A percentile compares a stretch with the other conserved stretches of the same genome.
phyloP scores from a whole-genome alignment of 2,113 vertebrate genomes.

The Lathamus discolor region DNA sequence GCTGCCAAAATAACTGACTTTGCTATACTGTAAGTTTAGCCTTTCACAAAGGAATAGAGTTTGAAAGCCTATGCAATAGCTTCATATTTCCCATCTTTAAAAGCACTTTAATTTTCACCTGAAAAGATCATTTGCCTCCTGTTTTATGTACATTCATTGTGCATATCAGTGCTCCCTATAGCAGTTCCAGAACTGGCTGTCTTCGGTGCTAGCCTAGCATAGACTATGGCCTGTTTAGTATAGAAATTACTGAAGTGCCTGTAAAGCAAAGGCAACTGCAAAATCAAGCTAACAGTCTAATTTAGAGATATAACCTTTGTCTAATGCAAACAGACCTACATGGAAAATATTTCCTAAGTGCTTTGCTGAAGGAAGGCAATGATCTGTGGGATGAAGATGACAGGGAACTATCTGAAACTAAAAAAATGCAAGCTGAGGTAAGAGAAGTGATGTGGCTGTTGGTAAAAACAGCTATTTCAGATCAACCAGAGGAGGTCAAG shows the following conservation, averaged over 20 bases:
- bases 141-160: neutral
- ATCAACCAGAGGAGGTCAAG: slow-evolving; percentile 13
- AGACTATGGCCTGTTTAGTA: neutral
- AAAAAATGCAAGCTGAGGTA: slow-evolving; percentile 26
- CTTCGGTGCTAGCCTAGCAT: neutral
- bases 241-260: neutral
- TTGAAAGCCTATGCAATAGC: neutral
- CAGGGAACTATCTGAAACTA: slow-evolving; percentile 17
- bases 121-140: neutral
- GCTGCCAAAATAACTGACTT: slow-evolving; percentile 16
- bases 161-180: neutral
- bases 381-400: slow-evolving; percentile 46
- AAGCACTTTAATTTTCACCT: neutral
- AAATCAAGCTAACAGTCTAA: neutral
- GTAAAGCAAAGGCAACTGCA: neutral
- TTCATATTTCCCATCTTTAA: neutral
- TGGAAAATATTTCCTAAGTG: neutral
- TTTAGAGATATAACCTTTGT: neutral
- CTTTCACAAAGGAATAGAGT: neutral
- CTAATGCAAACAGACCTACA: neutral
- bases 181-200: neutral
- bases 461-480: slow-evolving; percentile 42
- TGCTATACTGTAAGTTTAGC: neutral
- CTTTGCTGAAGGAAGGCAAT: neutral
- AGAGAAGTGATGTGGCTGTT: slow-evolving; percentile 50